phyloP scores from a whole-genome alignment of 2,113 vertebrate genomes.

The Otolemur garnettii region DNA sequence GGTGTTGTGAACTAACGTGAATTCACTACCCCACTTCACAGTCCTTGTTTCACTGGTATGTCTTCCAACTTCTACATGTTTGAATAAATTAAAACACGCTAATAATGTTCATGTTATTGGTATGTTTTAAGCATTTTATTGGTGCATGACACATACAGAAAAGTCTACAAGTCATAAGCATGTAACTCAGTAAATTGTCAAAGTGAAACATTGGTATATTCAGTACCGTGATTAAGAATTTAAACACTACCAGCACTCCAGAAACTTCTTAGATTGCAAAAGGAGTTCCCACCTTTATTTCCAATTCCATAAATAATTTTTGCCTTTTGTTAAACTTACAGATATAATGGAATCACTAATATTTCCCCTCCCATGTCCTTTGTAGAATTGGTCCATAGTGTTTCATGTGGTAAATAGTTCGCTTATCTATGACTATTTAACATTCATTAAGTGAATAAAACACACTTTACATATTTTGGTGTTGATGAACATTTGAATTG shows the following conservation, averaged over 20 bases:
- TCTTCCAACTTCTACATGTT: not conserved
- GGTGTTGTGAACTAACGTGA: not conserved
- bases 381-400: not conserved
- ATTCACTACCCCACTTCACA: not conserved
- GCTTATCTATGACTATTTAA: not conserved
- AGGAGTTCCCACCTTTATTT: not conserved
- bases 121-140: not conserved
- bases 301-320: not conserved
- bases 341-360: not conserved
- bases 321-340: not conserved
- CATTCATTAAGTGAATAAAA: not conserved
- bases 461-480: not conserved
- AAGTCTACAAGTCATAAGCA: not conserved
- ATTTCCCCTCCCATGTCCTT: not conserved
- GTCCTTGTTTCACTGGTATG: not conserved
- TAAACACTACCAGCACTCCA: not conserved
- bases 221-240: not conserved
- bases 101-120: not conserved
- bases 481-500: not conserved
- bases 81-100: no score
- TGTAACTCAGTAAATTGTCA: not conserved
- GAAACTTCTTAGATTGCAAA: not conserved
- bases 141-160: not conserved
- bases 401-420: not conserved
- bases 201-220: not conserved